phyloP scores from a whole-genome alignment of 2,797 vertebrate genomes.

The Carapus acus region DNA sequence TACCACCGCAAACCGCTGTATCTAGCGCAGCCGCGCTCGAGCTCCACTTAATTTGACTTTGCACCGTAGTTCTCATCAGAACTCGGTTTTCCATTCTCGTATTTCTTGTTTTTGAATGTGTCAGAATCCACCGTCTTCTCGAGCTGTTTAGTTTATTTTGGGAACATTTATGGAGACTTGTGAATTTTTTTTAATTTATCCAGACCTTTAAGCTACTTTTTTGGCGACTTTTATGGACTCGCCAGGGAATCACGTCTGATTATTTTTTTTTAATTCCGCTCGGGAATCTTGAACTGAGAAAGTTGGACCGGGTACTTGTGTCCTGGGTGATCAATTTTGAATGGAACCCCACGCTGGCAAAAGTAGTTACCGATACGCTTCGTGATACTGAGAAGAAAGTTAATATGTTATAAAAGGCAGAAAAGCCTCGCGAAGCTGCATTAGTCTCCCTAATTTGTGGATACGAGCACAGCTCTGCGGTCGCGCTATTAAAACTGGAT shows the following conservation, averaged over 20 bases:
- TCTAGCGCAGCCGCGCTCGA: conserved; percentile 10
- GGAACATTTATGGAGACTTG: conserved; percentile 35
- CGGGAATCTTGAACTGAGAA: conserved; percentile 51
- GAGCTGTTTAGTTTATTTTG: conserved; percentile 18
- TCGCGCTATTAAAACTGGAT: conserved; percentile 74
- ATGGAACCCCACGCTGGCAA: conserved; percentile 20
- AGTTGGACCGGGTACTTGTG: conserved; percentile 54
- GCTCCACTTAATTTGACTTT: conserved; percentile 7
- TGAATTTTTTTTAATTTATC: conserved; percentile 6
- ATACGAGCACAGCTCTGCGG: conserved; percentile 53
- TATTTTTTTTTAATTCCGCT: conserved; percentile 47
- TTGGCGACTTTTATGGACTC: conserved; percentile 14
- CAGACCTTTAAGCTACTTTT: conserved; percentile 15
- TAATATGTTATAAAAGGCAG: conserved; percentile 31
- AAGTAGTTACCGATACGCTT: background rate
- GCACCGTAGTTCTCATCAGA: conserved; percentile 27
- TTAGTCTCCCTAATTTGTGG: conserved; percentile 54
- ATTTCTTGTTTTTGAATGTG: conserved; percentile 35
- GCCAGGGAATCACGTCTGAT: conserved; percentile 60
- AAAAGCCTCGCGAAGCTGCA: conserved; percentile 15
- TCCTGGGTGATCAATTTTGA: conserved; percentile 43
- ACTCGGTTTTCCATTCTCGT: conserved; percentile 17
- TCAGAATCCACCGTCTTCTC: conserved; percentile 21
- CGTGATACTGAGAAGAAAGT: conserved; percentile 7
- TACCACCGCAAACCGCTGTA: background rate